These are phyloP conservation scores for Calliphora vicina DNA, from an alignment of 1,140 invertebrate genomes.

Conservation along the genomic window DNA sequence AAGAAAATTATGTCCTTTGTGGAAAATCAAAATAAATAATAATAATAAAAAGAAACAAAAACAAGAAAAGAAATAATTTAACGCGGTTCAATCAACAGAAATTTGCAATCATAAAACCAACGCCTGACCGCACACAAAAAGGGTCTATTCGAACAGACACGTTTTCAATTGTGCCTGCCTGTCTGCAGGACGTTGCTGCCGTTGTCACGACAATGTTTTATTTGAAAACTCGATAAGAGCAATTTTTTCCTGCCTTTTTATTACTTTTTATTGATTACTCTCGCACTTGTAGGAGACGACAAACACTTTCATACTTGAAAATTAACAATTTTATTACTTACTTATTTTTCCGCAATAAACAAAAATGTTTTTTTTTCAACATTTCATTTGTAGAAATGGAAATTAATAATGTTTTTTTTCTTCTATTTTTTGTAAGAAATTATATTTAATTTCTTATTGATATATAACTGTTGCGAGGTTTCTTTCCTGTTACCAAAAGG, in stretches of 20 bases:
- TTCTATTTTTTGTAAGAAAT: too few species aligned
- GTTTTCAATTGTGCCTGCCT: slow-evolving; percentile 2
- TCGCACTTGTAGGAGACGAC: not conserved
- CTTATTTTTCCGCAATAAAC: not conserved
- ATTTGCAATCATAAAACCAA: slow-evolving; percentile 31
- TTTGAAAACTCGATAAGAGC: not conserved
- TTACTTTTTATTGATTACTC: slow-evolving; percentile 1
- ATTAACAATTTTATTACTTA: not conserved
- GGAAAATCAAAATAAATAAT: slow-evolving; percentile 20
- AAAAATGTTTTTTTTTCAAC: not conserved
- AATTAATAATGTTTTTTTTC: too few species aligned
- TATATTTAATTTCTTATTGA: too few species aligned
- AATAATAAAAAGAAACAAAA: not conserved
- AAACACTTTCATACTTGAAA: not conserved
- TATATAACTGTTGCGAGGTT: too few species aligned
- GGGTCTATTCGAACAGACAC: slow-evolving; percentile 1
- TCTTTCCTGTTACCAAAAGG: too few species aligned
- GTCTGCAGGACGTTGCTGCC: too few species aligned
- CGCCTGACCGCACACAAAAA: slow-evolving; percentile 31
- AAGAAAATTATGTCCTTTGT: slow-evolving; percentile 33
- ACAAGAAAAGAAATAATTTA: slow-evolving; percentile 4
- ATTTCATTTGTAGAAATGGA: too few species aligned
- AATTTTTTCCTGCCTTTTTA: not conserved
- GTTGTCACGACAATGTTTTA: slow-evolving; percentile 23
- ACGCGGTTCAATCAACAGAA: slow-evolving; percentile 33